Percentiles rank a stretch among this genome's conserved stretches.
Conservation (phyloP, 2,888 invertebrate genomes). For the Euproctis similis region DNA sequence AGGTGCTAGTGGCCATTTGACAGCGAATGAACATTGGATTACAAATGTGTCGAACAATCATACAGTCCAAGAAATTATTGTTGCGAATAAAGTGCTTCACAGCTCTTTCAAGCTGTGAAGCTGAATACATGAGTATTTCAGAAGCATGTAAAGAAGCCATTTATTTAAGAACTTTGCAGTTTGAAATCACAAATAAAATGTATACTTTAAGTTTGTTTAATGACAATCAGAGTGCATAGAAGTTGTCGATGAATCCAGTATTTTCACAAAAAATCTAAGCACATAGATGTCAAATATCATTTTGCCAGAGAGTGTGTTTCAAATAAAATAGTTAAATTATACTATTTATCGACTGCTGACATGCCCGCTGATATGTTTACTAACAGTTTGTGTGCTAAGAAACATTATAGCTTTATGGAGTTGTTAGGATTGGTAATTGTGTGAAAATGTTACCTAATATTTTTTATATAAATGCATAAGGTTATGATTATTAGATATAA, state of each 20-base stretch:
- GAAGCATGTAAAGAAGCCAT: slow-evolving; percentile 3
- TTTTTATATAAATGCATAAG: too few relatives aligned
- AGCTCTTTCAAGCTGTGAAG: slow-evolving; percentile 2
- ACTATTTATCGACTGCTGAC: background rate
- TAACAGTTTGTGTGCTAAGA: background rate
- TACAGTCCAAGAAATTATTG: too few relatives aligned
- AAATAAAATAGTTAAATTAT: background rate
- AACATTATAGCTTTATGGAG: background rate
- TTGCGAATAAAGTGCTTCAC: too few relatives aligned
- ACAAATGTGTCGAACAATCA: too few relatives aligned
- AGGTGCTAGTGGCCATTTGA: too few relatives aligned
- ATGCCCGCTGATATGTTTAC: background rate
- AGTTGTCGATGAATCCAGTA: background rate
- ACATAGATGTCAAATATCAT: background rate
- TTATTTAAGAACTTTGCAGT: slow-evolving; percentile 2
- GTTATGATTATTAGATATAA: too few relatives aligned
- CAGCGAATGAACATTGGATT: too few relatives aligned
- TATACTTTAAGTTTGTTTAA: too few relatives aligned
- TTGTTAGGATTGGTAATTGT: background rate
- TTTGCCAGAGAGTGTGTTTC: background rate
- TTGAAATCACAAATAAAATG: slow-evolving; percentile 1
- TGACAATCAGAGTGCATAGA: background rate
- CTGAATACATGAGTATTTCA: slow-evolving; percentile 1
- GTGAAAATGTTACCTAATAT: too few relatives aligned
- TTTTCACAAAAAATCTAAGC: background rate